Evolutionary conservation across 2,888 invertebrate species (phyloP), one percentile per base, ranked within the genome.

Genomic region (Drosophila monieri): DNA sequence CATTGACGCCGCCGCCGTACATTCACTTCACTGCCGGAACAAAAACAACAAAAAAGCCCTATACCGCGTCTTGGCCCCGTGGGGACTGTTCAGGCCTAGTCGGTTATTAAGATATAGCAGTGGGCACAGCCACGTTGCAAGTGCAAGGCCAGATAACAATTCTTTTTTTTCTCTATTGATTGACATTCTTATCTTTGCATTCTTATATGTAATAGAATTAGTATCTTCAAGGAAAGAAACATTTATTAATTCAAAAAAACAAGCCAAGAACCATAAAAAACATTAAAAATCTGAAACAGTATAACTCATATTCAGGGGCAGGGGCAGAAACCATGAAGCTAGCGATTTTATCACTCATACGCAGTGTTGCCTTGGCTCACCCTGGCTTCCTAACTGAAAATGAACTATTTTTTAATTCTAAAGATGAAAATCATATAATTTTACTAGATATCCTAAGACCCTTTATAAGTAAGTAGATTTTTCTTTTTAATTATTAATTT

Each of bases 21-120:
- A 59, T 84, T 84, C 84, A 84, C 84, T 84, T 85, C 80, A 83
- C 77, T 80, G 78, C 68, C 80, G 48, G 76, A 80, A 57, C 35
- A 61, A 61, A 60, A 52, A 48, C 55, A 54, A 44, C 25, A 32
- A 32, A 58, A 37, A 25, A 52, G 12, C 35, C 35, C 35, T 14
- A 43, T 58, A 41, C 58, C 46, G 43, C 46, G 43, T 49, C 49
- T 48, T 57, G 57, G 60, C 41, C 39, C 47, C 46, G 46, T 39
- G 46, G 41, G 58, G 41, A 23, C 43, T 30, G 58, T 35, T 35
- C 44, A 47, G 47, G 9, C 30, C 15, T 30, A 10, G 47, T 27
- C 47, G 27, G 6, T 27, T 41, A 15, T 44, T 27, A 27, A 54
- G 54, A 43, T 43, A 21, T 5, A 9, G 4, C 41, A 1, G 18